These are phyloP conservation scores for Prosapia bicincta DNA, from an alignment of 2,888 invertebrate species.

Conservation along the genomic window DNA sequence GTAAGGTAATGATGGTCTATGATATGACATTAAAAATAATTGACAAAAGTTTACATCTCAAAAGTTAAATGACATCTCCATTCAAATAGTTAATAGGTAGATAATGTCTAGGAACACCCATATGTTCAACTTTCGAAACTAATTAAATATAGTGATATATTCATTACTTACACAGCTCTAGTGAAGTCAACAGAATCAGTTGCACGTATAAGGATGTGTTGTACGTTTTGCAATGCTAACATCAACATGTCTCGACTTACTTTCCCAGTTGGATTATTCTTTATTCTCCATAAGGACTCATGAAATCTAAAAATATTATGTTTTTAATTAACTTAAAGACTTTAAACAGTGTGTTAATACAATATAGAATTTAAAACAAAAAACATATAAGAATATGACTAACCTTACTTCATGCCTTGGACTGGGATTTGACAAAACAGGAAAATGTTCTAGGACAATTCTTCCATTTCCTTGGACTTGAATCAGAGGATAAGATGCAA, in stretches of 20 bases:
- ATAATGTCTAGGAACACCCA: no score
- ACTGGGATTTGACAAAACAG: constrained; percentile 45
- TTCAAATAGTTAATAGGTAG: no score
- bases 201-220: constrained; percentile 73
- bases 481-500: constrained; percentile 70
- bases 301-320: constrained; percentile 53
- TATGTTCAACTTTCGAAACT: no score
- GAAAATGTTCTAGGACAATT: constrained; percentile 71
- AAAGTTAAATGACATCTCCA: no score
- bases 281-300: constrained; percentile 74
- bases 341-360: no score
- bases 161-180: constrained; percentile 54
- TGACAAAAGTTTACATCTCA: no score
- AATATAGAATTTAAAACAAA: no score
- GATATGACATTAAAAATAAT: no score
- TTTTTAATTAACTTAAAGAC: neutral
- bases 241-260: constrained; percentile 78
- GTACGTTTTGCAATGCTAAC: constrained; percentile 87
- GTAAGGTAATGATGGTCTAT: no score
- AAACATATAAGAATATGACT: no score
- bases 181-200: constrained; percentile 60
- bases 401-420: constrained; percentile 53
- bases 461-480: constrained; percentile 73
- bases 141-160: no score
- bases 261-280: constrained; percentile 50